Base-by-base conservation (phyloP, 2,113 vertebrate genomes). In the Athene noctua region DNA sequence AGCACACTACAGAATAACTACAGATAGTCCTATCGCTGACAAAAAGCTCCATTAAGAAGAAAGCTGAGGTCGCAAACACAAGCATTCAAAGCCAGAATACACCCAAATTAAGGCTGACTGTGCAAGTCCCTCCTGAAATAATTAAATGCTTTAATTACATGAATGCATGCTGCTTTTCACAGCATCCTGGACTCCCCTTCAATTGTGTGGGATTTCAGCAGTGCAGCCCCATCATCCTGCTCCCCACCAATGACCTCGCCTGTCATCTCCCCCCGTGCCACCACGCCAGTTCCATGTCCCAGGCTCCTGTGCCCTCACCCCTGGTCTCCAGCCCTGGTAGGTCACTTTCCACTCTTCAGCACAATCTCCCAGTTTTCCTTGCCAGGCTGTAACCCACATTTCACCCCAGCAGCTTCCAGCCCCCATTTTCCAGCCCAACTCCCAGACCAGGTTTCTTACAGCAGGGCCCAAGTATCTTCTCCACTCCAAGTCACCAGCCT, bases 31-130 rank as follows among this genome's bases (percentile, higher is more conserved):
- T 73, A 55, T 66, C 0, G 0, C 59, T 82, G 62, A 67, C 49
- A 90, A 92, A 92, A 80, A 77, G 18, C 54, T 90, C 70, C 14
- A 44, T 82, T 87, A 73, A 70, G 80, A 82, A 66, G 29, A 90
- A 73, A 77, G 72, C 6, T 86, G 59, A 83, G n/a, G 29, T 47
- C 77, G 58, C 84, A 77, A 90, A 92, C 1, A 5, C 17, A 67
- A 81, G 62, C 29, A 49, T 58, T 72, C 36, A 38, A 85, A 91
- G 77, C 62, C 32, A 90, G 59, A 79, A 62, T 82, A 62, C 6
- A 2, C 26, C 14, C 27, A 73, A 80, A 78, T 86, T 46, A 90
- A 71, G 29, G 61, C 62, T 92, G 80, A 54, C 51, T 67, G 17
- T 51, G 26, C 58, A 71, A 55, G 21, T 30, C n/a, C 22, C 36